Evolutionary conservation across 2,888 invertebrate species (phyloP).

Genomic region (Torymus tubicola): DNA sequence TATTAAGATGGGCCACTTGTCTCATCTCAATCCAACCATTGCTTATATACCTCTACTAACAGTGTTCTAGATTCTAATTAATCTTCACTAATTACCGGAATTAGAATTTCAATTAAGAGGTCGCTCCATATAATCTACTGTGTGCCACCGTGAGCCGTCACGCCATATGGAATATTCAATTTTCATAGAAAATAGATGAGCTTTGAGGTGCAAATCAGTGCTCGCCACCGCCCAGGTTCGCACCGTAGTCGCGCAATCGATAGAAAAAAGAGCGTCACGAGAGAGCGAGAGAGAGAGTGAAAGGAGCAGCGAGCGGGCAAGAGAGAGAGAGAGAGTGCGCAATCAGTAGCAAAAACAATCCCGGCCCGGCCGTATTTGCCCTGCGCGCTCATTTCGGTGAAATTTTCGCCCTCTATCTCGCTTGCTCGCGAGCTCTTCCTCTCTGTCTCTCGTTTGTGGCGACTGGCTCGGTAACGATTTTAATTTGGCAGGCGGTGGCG

Average conservation of each 20-base stretch:
- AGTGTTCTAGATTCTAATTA: constrained; percentile 29
- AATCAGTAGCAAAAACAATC: constrained; percentile 69
- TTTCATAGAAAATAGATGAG: constrained; percentile 45
- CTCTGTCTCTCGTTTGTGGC: constrained; percentile 58
- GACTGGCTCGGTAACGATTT: constrained; percentile 57
- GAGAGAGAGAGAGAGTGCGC: constrained; percentile 13
- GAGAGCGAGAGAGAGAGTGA: background rate
- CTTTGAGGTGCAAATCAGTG: constrained; percentile 68
- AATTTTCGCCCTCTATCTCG: constrained; percentile 47
- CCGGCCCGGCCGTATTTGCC: constrained; percentile 69
- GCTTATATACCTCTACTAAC: too few relatives aligned
- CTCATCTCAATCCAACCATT: too few relatives aligned
- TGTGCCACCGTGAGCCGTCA: background rate
- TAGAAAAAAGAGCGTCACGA: constrained; percentile 2
- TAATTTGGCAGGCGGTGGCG: constrained; percentile 47
- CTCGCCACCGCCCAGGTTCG: background rate
- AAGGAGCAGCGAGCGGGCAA: background rate
- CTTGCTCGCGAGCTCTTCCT: constrained; percentile 50
- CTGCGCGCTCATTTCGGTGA: constrained; percentile 71
- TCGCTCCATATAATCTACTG: background rate
- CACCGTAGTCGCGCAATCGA: constrained; percentile 28
- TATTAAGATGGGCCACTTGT: too few relatives aligned
- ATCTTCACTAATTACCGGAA: constrained; percentile 45
- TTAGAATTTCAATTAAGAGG: constrained; percentile 51
- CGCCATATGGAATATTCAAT: constrained; percentile 36